Base-by-base conservation (phyloP, 1,140 invertebrate species). In the Halesus radiatus region DNA sequence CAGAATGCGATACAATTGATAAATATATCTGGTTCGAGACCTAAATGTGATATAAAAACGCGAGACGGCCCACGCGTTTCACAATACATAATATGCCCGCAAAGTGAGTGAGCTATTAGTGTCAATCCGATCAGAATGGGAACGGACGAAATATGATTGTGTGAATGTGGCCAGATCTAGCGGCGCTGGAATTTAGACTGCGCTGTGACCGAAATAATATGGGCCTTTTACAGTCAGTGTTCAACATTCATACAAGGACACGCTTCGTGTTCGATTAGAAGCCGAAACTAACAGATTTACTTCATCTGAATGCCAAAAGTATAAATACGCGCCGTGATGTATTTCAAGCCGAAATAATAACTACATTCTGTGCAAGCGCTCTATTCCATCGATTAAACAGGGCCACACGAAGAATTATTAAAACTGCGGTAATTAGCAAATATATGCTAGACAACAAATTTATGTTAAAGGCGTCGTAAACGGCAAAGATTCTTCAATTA, bases 141-240 rank as follows among this genome's bases (percentile, higher is more conserved):
- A 76, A 77, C 81, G 81, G 81, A 80, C 81, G 81, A 82, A 79
- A 79, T 76, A 79, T 77, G 72, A 78, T 78, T 82, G 77, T 82
- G 80, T 37, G 74, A 76, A 76, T 50, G 74, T 76, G 18, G 32
- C 56, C 45, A 52, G 32, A 58, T 62, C 56, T 76, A 22, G 58
- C 26, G 26, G 73, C 73, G 74, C 56, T 64, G 74, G 74, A 76
- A 76, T 76, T 32, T 76, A 76, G 74, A 62, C 58, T 62, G 74
- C 56, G 73, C 56, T 29, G 23, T 75, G 53, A 75, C 56, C 56
- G 53, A 75, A 75, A 56, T 37, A 37, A 37, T 58, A 75, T 58
- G 73, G 73, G 26, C 73, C 37, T 53, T 54, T 53, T 73, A 73
- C 52, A 32, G 52, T 37, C 32, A 6, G 32, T 37, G 32, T 37